phyloP scores from a whole-genome alignment of 2,797 vertebrate species.

The Muscicapa striata region DNA sequence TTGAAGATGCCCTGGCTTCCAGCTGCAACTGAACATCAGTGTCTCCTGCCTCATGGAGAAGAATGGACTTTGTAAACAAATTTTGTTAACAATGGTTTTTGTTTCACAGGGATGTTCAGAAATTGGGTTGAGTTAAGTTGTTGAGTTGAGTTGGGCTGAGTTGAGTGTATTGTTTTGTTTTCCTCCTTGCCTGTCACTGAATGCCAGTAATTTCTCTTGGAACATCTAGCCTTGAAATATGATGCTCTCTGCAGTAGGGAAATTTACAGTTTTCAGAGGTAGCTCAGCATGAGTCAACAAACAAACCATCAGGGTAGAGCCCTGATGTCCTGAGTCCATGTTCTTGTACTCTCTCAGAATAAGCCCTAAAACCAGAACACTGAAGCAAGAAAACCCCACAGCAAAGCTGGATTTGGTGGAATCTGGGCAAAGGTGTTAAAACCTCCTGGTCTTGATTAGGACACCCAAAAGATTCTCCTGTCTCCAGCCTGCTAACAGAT shows the following conservation, averaged over 20 bases:
- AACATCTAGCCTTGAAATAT: neutral
- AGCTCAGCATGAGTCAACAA: neutral
- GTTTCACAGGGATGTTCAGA: neutral
- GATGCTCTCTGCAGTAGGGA: neutral
- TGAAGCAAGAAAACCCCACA: neutral
- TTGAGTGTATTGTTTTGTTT: neutral
- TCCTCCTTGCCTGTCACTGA: neutral
- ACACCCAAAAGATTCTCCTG: neutral
- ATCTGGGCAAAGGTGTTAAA: neutral
- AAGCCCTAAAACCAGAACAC: rapidly evolving
- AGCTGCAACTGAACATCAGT: neutral
- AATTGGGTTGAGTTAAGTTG: neutral
- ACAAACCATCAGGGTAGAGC: neutral
- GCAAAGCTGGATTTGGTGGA: neutral
- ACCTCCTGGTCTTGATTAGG: rapidly evolving
- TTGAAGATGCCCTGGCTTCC: neutral
- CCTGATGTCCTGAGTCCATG: neutral
- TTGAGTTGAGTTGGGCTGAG: neutral
- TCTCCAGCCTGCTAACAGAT: neutral
- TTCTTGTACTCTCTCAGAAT: neutral
- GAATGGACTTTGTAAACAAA: neutral
- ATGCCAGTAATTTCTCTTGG: neutral
- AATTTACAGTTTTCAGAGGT: neutral
- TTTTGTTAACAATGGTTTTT: rapidly evolving
- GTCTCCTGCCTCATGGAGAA: neutral